phyloP scores from a whole-genome alignment of 2,888 invertebrate genomes.

The Endomychus coccineus region DNA sequence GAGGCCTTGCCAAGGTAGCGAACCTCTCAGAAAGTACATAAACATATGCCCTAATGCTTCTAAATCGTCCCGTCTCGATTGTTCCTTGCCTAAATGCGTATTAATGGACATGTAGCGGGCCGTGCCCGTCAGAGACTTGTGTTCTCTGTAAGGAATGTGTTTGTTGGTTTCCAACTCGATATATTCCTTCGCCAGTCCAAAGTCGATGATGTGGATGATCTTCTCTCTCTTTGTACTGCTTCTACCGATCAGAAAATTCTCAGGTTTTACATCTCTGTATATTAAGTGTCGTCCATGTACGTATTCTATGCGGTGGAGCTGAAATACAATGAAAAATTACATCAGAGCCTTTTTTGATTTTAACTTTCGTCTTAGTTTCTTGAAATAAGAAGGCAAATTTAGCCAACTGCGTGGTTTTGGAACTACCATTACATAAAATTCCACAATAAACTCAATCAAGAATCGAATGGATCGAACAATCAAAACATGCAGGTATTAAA shows the following conservation, averaged over 20 bases:
- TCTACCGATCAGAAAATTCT: conserved; percentile 99
- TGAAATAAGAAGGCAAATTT: no score
- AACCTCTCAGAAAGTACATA: conserved; percentile 99
- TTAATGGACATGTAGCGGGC: conserved; percentile 99
- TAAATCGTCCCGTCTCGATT: conserved; percentile 94
- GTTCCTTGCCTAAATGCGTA: conserved; percentile 99
- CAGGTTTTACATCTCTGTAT: conserved; percentile 99
- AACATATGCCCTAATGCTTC: conserved; percentile 98
- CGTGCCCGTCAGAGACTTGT: conserved; percentile 99
- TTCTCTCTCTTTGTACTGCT: conserved; percentile 97
- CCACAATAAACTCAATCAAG: no score
- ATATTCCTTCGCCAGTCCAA: conserved; percentile 99
- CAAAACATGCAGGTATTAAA: no score
- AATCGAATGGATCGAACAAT: no score
- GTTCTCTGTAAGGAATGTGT: conserved; percentile 99
- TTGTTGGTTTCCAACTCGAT: conserved; percentile 99
- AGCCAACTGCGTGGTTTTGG: background rate
- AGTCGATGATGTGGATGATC: conserved; percentile 82
- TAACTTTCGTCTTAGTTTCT: no score
- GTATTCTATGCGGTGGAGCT: conserved; percentile 94
- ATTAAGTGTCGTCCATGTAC: conserved; percentile 99
- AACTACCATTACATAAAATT: no score
- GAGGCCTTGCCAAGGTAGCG: conserved; percentile 99
- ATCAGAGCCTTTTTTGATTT: no score
- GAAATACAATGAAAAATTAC: conserved; percentile 16